Conservation (phyloP, 2,113 vertebrate species). For the Chlorocebus sabaeus region DNA sequence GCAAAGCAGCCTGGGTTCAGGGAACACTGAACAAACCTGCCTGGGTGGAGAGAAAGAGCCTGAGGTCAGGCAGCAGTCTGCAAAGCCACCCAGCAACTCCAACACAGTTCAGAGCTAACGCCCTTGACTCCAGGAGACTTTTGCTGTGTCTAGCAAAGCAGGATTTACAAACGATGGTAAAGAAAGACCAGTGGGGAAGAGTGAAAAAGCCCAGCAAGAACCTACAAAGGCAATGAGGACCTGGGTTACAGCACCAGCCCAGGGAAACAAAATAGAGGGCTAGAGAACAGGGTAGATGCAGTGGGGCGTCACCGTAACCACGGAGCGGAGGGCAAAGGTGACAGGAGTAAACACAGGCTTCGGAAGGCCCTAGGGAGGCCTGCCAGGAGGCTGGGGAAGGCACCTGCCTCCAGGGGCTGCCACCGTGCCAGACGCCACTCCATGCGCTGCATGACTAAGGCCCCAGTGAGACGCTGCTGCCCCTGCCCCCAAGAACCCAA, state of each 20-base stretch:
- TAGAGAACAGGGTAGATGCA: not conserved
- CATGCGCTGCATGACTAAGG: accelerated
- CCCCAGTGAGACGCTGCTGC: accelerated
- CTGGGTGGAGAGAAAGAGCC: not conserved
- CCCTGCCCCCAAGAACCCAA: too few relatives aligned
- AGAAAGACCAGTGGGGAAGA: not conserved
- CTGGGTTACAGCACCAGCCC: not conserved
- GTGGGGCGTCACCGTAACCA: not conserved
- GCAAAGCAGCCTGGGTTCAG: not conserved
- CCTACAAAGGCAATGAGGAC: not conserved
- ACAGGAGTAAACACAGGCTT: not conserved
- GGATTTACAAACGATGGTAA: not conserved
- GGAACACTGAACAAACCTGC: not conserved
- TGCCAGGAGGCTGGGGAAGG: not conserved
- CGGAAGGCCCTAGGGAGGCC: not conserved
- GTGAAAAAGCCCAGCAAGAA: not conserved
- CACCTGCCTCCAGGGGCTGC: not conserved
- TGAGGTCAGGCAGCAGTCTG: accelerated
- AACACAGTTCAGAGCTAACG: not conserved
- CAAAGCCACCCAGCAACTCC: accelerated
- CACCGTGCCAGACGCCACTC: accelerated
- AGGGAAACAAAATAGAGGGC: not conserved
- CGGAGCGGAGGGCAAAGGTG: not conserved
- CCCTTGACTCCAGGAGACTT: not conserved
- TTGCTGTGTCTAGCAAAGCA: not conserved